Evolutionary conservation across 2,113 vertebrate species (phyloP).

Genomic region (Hemibagrus wyckioides): DNA sequence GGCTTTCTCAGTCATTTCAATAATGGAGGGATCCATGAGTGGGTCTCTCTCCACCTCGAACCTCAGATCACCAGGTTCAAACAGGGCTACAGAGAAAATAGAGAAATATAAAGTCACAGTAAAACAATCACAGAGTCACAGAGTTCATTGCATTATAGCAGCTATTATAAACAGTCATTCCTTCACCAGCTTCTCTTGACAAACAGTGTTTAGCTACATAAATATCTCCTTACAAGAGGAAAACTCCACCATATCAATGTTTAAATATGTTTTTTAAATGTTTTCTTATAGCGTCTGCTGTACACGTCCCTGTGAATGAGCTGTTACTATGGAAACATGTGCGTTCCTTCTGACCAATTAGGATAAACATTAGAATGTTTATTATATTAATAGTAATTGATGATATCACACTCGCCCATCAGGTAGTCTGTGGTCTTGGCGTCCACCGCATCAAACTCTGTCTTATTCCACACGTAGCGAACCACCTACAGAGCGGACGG

Average conservation of each 20-base stretch:
- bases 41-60: constrained; percentile 70
- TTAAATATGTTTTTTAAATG: no score
- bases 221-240: background rate
- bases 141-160: background rate
- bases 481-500: constrained; percentile 63
- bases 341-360: background rate
- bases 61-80: constrained; percentile 74
- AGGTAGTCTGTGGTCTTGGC: constrained; percentile 74
- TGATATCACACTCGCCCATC: constrained; percentile 66
- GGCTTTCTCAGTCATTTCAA: constrained; percentile 73
- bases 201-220: background rate
- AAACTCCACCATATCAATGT: background rate
- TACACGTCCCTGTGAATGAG: background rate
- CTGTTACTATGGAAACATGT: background rate
- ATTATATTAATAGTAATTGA: background rate
- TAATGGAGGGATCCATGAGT: constrained; percentile 71
- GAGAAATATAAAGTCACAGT: background rate
- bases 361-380: background rate
- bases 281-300: background rate
- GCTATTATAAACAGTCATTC: background rate
- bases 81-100: constrained; percentile 64
- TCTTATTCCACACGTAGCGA: constrained; percentile 74
- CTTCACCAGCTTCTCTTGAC: background rate
- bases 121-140: background rate
- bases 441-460: constrained; percentile 68